Evolutionary conservation across 2,113 vertebrate genomes (phyloP), one percentile per base, ranked within the genome.

Genomic region (human (Homo sapiens)): DNA sequence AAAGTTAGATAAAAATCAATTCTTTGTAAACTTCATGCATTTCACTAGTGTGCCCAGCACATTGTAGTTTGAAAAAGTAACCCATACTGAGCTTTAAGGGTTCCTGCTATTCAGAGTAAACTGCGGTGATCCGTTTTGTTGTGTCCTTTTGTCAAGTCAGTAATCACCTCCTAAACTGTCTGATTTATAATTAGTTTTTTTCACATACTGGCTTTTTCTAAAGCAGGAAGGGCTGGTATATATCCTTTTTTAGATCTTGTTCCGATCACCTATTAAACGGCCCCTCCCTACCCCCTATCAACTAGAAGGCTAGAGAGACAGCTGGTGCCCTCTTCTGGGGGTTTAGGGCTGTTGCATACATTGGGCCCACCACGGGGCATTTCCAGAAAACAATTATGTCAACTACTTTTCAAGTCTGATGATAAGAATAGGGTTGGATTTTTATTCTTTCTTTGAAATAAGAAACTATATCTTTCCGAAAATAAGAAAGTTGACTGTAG

Each of bases 301-400:
- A 84, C 7, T 3, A 66, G n/a, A 89, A 90, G 4, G 57, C 20
- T 90, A 61, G 35, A 95, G 90, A 81, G 84, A 92, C 48, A 97
- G 23, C 87, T 96, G 52, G 64, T 93, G 96, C 78, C 86, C 64
- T 96, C 95, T 90, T 96, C 82, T 96, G 96, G 95, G 27, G 8
- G 0, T 11, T 82, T 78, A 38, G 50, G 30, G 25, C 25, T 95
- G 16, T 82, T 89, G 18, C 78, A 88, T 81, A 59, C 13, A 52
- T 59, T 73, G 14, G 57, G 27, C 27, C 20, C 57, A 91, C n/a
- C 13, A 35, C 32, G 3, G 27, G 18, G 8, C 27, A 40, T 72
- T 95, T 93, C n/a, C 12, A 80, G 61, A 27, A 96, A 92, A 84
- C 50, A 94, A 59, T 75, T 38, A 30, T 52, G 25, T 80, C 72